Percentiles rank a stretch among this genome's conserved stretches.
phyloP scores from a whole-genome alignment of 2,888 invertebrate genomes.

The Parnassius glacialis region DNA sequence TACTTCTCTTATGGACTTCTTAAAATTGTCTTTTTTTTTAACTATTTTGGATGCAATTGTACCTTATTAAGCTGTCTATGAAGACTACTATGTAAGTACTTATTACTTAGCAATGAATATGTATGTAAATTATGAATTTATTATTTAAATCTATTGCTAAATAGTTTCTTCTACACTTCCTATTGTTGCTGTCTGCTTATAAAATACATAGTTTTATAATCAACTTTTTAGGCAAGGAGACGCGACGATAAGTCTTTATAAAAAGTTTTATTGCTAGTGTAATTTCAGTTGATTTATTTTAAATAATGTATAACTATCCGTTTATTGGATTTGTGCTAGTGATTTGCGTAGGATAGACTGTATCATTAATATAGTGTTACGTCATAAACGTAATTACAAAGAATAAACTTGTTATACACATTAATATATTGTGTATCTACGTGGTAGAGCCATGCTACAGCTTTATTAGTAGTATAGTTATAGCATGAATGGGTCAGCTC shows the following conservation, averaged over 20 bases:
- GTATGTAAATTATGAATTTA: slow-evolving; percentile 9
- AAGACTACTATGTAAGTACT: slow-evolving; percentile 1
- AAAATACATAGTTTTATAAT: too few relatives aligned
- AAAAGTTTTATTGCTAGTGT: too few relatives aligned
- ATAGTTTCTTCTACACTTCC: slow-evolving; percentile 2
- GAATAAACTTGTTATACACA: neutral
- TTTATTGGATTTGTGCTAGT: neutral
- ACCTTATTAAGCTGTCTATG: slow-evolving; percentile 10
- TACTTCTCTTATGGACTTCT: too few relatives aligned
- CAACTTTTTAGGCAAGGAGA: too few relatives aligned
- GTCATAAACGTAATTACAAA: neutral
- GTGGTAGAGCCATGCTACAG: too few relatives aligned
- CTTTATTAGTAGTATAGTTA: too few relatives aligned
- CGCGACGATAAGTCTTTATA: too few relatives aligned
- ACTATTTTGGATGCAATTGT: neutral
- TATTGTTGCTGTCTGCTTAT: neutral
- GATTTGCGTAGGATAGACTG: neutral
- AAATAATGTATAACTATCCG: neutral
- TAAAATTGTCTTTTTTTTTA: too few relatives aligned
- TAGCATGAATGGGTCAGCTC: too few relatives aligned
- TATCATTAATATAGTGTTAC: slow-evolving; percentile 2
- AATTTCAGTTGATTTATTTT: too few relatives aligned
- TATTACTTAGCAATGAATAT: slow-evolving; percentile 8
- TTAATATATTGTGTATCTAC: too few relatives aligned
- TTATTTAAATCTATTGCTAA: slow-evolving; percentile 11